Conservation (phyloP, 2,888 invertebrate genomes). For the Acanthosoma haemorrhoidale region DNA sequence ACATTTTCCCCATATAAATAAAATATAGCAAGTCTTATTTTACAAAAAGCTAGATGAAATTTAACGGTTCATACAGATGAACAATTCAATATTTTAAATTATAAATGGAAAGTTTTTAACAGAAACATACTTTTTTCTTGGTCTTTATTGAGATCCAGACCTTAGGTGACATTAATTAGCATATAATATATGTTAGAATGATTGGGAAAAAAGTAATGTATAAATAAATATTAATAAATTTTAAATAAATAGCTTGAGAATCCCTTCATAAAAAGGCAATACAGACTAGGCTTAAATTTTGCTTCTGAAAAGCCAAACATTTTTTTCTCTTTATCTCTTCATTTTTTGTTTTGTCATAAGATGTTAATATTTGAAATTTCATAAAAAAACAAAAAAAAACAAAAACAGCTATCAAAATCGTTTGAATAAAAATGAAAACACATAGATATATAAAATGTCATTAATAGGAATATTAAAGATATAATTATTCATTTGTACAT, state of each 20-base stretch:
- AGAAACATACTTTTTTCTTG: neutral
- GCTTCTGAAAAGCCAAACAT: neutral
- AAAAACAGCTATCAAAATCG: neutral
- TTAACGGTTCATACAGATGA: neutral
- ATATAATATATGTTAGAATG: neutral
- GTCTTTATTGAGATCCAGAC: slow-evolving; percentile 22
- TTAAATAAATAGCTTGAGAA: slow-evolving; percentile 14
- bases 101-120: neutral
- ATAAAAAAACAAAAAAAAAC: neutral
- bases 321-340: neutral
- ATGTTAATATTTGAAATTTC: neutral
- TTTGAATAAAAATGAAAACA: slow-evolving; percentile 13
- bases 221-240: slow-evolving; percentile 15
- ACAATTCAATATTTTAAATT: neutral
- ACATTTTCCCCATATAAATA: slow-evolving; percentile 17
- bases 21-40: slow-evolving; percentile 38
- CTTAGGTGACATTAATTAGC: slow-evolving; percentile 14
- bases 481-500: neutral
- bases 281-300: slow-evolving; percentile 25
- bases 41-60: slow-evolving; percentile 34
- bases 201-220: slow-evolving; percentile 3
- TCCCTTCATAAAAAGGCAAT: slow-evolving; percentile 15
- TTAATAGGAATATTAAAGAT: neutral
- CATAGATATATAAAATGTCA: neutral
- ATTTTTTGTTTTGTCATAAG: too few species aligned